Evolutionary conservation across 2,888 invertebrate species (phyloP).

Genomic region (Platypus cylindrus): DNA sequence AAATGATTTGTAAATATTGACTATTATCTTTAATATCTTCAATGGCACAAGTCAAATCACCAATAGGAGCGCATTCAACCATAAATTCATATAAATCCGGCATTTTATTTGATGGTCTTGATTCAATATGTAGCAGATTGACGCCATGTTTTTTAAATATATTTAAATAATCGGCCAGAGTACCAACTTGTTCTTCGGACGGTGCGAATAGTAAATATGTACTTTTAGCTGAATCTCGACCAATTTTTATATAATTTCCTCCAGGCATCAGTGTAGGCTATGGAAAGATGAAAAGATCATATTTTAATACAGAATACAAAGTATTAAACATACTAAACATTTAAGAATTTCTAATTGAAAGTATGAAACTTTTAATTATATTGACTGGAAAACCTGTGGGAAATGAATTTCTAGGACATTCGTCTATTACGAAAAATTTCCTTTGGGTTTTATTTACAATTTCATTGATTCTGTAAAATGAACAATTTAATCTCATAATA

Average conservation of each 20-base stretch:
- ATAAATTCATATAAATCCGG: slow-evolving; percentile 82
- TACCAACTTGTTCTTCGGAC: slow-evolving; percentile 69
- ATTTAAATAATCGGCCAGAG: slow-evolving; percentile 74
- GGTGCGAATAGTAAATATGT: slow-evolving; percentile 82
- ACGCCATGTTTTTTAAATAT: slow-evolving; percentile 73
- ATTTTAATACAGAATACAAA: neutral
- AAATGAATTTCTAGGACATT: no score
- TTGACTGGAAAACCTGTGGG: no score
- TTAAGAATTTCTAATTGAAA: no score
- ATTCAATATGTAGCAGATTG: slow-evolving; percentile 88
- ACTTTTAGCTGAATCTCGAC: slow-evolving; percentile 59
- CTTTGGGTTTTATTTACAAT: no score
- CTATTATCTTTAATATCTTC: slow-evolving; percentile 57
- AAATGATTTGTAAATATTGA: slow-evolving; percentile 75
- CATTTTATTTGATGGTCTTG: slow-evolving; percentile 71
- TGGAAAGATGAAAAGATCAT: slow-evolving; percentile 15
- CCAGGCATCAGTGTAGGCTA: slow-evolving; percentile 73
- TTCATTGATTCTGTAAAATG: no score
- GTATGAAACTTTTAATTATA: no score
- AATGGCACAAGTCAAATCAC: slow-evolving; percentile 63
- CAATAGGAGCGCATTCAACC: slow-evolving; percentile 77
- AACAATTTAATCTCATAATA: no score
- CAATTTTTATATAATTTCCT: slow-evolving; percentile 73
- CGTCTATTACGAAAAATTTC: no score
- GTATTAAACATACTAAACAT: no score